phyloP scores from a whole-genome alignment of 2,797 vertebrate species.

The Uromys caudimaculatus region DNA sequence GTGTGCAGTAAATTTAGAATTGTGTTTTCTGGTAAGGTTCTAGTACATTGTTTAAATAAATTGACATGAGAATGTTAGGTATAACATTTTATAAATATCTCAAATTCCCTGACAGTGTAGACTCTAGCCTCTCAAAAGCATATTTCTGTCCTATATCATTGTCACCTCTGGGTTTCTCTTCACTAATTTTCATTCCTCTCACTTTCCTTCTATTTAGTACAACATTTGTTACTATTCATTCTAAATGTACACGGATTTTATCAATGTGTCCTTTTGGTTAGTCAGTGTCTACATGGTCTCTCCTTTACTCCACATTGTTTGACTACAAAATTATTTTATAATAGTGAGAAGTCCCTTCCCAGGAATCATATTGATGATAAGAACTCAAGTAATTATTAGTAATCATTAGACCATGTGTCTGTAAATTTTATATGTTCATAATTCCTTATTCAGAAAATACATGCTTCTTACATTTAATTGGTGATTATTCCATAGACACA shows the following conservation, averaged over 20 bases:
- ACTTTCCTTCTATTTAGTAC: neutral
- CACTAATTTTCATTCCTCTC: neutral
- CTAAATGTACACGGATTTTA: neutral
- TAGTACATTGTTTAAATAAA: neutral
- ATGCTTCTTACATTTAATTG: neutral
- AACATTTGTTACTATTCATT: neutral
- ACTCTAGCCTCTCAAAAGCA: neutral
- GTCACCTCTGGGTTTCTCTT: neutral
- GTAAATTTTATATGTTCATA: neutral
- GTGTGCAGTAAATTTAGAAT: neutral
- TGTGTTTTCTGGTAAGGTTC: neutral
- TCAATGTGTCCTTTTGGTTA: neutral
- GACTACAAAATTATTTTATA: slow-evolving; percentile 37
- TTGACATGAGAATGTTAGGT: neutral
- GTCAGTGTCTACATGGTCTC: neutral
- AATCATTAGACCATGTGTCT: neutral
- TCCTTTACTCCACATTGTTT: neutral
- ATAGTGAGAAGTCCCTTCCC: neutral
- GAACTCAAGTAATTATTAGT: neutral
- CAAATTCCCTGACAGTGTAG: neutral
- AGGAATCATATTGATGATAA: neutral
- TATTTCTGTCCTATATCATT: neutral
- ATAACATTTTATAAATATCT: neutral
- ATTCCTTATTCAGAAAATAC: neutral
- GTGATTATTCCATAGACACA: neutral